Evolutionary conservation across 2,888 invertebrate genomes (phyloP).

Genomic region (Acleris emargana): DNA sequence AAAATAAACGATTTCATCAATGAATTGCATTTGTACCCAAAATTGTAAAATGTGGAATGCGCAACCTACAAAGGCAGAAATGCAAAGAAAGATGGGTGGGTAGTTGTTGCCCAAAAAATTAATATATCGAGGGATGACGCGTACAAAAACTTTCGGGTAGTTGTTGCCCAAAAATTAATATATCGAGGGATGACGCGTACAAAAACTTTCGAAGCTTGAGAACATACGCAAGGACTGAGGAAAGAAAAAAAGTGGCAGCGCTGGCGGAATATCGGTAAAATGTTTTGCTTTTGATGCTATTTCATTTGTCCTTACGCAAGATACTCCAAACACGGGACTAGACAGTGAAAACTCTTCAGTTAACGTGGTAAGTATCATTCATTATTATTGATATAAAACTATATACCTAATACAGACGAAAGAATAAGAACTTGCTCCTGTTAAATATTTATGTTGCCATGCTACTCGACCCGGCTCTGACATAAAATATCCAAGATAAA

Average conservation of each 20-base stretch:
- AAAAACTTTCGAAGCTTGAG: constrained; percentile 42
- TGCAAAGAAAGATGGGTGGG: constrained; percentile 39
- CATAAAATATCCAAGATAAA: constrained; percentile 30
- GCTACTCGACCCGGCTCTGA: constrained; percentile 18
- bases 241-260: constrained; percentile 40
- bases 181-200: constrained; percentile 35
- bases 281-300: constrained; percentile 41
- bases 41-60: constrained; percentile 7
- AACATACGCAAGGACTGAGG: constrained; percentile 40
- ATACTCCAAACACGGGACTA: too few species aligned
- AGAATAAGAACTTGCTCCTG: constrained; percentile 3
- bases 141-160: too few species aligned
- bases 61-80: constrained; percentile 19
- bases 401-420: constrained; percentile 10
- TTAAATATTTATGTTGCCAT: constrained; percentile 16
- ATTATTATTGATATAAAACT: constrained; percentile 8
- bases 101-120: constrained; percentile 35
- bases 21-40: constrained; percentile 12
- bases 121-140: too few species aligned
- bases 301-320: constrained; percentile 42
- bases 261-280: constrained; percentile 41
- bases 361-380: too few species aligned
- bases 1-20: constrained; percentile 14
- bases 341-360: too few species aligned
- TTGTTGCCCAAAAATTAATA: constrained; percentile 31